These are phyloP conservation scores for Acheta domesticus DNA, from an alignment of 2,888 invertebrate species.

Conservation along the genomic window DNA sequence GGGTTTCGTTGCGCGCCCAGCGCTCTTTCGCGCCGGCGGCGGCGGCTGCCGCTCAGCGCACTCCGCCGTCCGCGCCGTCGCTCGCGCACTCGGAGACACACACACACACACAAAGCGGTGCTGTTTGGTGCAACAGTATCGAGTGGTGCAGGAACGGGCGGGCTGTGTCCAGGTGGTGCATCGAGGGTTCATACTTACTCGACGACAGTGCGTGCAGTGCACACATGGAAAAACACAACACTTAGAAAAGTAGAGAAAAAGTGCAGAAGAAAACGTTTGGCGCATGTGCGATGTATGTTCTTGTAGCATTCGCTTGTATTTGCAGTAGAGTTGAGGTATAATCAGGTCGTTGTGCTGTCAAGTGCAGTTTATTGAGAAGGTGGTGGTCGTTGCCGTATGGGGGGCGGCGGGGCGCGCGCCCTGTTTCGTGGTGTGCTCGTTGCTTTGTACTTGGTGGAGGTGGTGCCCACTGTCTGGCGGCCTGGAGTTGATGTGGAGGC, in stretches of 20 bases:
- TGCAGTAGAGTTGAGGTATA: background rate
- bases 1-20: background rate
- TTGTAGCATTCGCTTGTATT: background rate
- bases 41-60: background rate
- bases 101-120: background rate
- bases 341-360: too few species aligned
- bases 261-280: background rate
- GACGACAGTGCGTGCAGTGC: constrained; percentile 1
- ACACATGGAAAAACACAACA: background rate
- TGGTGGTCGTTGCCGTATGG: background rate
- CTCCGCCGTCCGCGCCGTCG: background rate
- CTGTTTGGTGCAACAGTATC: background rate
- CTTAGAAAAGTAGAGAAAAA: background rate
- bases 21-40: background rate
- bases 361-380: background rate
- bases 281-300: too few species aligned
- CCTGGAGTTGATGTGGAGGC: too few species aligned
- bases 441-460: background rate
- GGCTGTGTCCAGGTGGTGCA: constrained; percentile 1
- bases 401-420: background rate
- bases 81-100: background rate
- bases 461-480: too few species aligned
- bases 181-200: background rate
- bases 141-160: background rate
- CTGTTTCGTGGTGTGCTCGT: too few species aligned